Base-by-base conservation (phyloP, 2,888 invertebrate genomes). In the Acrobasis consociella region DNA sequence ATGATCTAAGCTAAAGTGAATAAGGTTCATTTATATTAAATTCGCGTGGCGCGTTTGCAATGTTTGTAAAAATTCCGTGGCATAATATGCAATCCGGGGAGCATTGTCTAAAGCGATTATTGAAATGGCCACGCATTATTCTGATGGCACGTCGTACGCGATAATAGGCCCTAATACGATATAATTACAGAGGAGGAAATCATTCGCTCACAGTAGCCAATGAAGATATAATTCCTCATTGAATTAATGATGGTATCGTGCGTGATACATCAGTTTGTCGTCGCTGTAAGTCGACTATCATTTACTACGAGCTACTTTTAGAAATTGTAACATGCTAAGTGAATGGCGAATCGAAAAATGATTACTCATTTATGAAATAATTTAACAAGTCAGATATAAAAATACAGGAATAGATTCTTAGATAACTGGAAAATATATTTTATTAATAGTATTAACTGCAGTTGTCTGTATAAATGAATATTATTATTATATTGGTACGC, bases 101-200 rank as follows among this genome's bases (percentile, higher is more conserved):
- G 74, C 76, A 85, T 87, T 88, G 86, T 86, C 84, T 86, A 80
- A 78, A 77, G 64, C 80, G 82, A 85, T 89, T 89, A 89, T 83
- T 78, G 77, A 78, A 86, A 89, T 82, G 79, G 78, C 76, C 75
- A 73, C 76, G 79, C 77, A 89, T 89, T 88, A 87, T 81, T 83
- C 76, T 85, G 83, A 90, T 89, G 77, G 84, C 73, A 69, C 76
- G 72, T 81, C 81, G 75, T 86, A 81, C 73, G 75, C 77, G 77
- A 81, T 89, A 89, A 89, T 89, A 83, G 81, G 76, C 72, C 74
- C 72, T 88, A 89, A 89, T 89, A 83, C 74, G 73, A 75, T 73
- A 79, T 90, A 90, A 90, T 91, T 87, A 86, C 77, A 86, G 80
- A 72, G 81, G 75, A 77, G 76, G 77, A 77, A 80, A 82, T 75